Base-by-base conservation (phyloP, 64 coral and sea anemone genomes). In the Montipora efflorescens region DNA sequence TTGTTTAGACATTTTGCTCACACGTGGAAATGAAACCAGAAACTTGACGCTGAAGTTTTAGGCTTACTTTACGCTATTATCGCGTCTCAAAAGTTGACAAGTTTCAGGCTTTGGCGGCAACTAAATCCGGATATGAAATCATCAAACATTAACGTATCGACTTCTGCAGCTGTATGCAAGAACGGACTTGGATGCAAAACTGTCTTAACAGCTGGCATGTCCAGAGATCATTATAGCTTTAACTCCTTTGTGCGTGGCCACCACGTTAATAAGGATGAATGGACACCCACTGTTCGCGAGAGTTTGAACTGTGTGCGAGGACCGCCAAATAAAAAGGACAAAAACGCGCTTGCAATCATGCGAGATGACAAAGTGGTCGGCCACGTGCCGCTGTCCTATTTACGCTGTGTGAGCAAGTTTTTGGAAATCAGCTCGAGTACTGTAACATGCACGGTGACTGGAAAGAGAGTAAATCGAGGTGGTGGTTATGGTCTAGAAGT, bases 391-490 rank as follows among this genome's bases (percentile, higher is more conserved):
- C 58, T 88, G 7, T 58, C 73, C 51, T 79, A 14, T 59, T 45
- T 3, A n/a, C 51, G 73, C 87, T 79, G n/a, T 53, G n/a, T 90
- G 11, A 79, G 73, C 22, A 25, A 47, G 62, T 36, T 90, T 77
- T 89, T 90, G 53, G 69, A 67, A 77, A 75, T 62, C 53, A 58
- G 20, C 11, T 52, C 23, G 47, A 90, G 55, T 76, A 61, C 87
- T 59, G 21, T 90, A 45, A 64, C 28, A 62, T 78, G 87, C 20
- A 47, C n/a, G 5, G 49, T 89, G 47, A 61, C 71, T 59, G 52
- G 74, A 75, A 61, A 77, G 49, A 78, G 74, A 47, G n/a, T 77
- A 75, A 89, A 89, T 89, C 87, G 50, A 45, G 87, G 73, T 36
- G 72, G 47, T 77, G 25, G 87, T 46, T 89, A 77, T 28, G 74